Conservation (phyloP, 2,888 invertebrate species). For the Diplolepis rosae region DNA sequence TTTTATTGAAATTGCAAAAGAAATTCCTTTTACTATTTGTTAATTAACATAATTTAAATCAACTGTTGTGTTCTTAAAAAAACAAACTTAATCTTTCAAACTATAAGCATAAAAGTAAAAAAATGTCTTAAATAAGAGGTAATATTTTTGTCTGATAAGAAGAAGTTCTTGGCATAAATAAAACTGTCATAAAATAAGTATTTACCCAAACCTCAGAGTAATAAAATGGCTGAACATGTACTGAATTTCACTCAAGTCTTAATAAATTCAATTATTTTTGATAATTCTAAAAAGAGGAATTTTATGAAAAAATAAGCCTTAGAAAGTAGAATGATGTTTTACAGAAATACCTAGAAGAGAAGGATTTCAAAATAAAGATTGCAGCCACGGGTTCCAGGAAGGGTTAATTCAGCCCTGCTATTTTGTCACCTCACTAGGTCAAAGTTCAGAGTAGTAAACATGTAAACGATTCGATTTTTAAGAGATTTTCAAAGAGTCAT, state of each 20-base stretch:
- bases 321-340: no score
- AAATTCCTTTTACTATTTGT: neutral
- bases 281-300: neutral
- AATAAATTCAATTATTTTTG: neutral
- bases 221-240: neutral
- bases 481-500: neutral
- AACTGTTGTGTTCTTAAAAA: no score
- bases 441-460: slow-evolving; percentile 21
- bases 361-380: neutral
- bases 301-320: no score
- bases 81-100: neutral
- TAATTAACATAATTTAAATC: neutral
- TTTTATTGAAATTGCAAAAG: neutral
- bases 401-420: slow-evolving; percentile 7
- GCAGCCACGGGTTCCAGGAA: neutral
- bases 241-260: neutral
- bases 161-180: no score
- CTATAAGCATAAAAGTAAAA: neutral
- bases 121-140: no score
- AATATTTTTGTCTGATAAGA: no score
- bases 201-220: neutral
- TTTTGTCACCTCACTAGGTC: slow-evolving; percentile 18
- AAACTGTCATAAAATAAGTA: neutral
- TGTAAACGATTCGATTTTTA: neutral
- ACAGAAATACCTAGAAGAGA: neutral